Base-by-base conservation (phyloP, 2,888 invertebrate genomes). In the Blastobasis lacticolella region DNA sequence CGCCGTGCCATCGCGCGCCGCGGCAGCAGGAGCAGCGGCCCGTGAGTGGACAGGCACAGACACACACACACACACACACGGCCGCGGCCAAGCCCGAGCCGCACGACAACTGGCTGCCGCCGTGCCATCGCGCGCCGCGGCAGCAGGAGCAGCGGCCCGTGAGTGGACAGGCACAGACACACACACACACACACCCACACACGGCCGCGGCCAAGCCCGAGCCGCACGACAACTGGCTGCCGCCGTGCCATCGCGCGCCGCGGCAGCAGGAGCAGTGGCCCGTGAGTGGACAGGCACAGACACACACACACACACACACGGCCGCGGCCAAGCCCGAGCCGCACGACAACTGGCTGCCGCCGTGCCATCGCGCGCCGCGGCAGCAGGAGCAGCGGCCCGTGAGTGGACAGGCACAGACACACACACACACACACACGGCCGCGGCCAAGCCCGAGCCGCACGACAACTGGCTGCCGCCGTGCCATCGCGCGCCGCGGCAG, bases 121-220 rank as follows among this genome's bases (percentile, higher is more conserved):
- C 99, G 0, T 97, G 98, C 69, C 99, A 97, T 95, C 97, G 5
- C 97, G 97, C 0, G 76, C 78, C 2, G 5, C n/a, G n/a, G n/a
- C n/a, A n/a, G n/a, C n/a, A n/a, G n/a, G n/a, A n/a, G n/a, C n/a
- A n/a, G n/a, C n/a, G n/a, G n/a, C n/a, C n/a, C n/a, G n/a, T n/a
- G n/a, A n/a, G n/a, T n/a, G n/a, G n/a, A n/a, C n/a, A n/a, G n/a
- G n/a, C n/a, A n/a, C n/a, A n/a, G n/a, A n/a, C n/a, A n/a, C n/a
- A n/a, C n/a, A n/a, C n/a, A n/a, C n/a, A n/a, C n/a, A n/a, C n/a
- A n/a, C n/a, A n/a, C n/a, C n/a, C n/a, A n/a, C n/a, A n/a, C n/a
- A 98, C 99, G 97, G 96, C 99, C 56, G 98, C 98, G 0, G 95
- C 97, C 4, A 99, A 99, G 83, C 99, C 99, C 83, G 99, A 99